Conservation (phyloP, 1,140 invertebrate genomes). For the Berghia stephanieae region DNA sequence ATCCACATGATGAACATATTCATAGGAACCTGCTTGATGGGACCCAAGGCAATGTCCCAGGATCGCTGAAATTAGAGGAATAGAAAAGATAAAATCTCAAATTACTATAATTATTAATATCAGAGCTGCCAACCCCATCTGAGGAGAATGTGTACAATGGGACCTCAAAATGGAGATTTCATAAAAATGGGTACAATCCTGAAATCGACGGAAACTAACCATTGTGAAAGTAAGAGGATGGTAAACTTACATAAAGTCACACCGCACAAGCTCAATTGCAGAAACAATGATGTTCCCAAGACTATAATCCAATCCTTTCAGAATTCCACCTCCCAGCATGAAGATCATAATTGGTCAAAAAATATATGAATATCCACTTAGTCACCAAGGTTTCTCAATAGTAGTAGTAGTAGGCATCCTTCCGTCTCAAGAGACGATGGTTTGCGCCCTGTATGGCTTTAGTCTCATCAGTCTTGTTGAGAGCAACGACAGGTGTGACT, state of each 20-base stretch:
- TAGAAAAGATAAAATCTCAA: not conserved
- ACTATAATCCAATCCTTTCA: no score
- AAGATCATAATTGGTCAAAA: no score
- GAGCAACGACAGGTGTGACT: no score
- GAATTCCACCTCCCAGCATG: no score
- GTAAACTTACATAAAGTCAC: not conserved
- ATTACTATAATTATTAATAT: not conserved
- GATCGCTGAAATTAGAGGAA: slow-evolving; percentile 74
- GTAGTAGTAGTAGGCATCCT: no score
- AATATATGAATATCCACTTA: no score
- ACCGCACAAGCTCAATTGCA: no score
- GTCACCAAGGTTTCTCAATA: no score
- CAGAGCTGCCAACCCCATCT: not conserved
- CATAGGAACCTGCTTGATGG: slow-evolving; percentile 95
- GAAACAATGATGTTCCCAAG: no score
- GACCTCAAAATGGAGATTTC: not conserved
- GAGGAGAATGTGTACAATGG: not conserved
- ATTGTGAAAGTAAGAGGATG: not conserved
- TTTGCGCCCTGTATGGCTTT: no score
- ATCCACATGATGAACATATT: slow-evolving; percentile 99
- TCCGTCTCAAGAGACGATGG: no score
- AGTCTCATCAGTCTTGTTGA: no score
- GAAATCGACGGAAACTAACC: not conserved
- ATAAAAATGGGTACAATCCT: not conserved
- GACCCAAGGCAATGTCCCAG: slow-evolving; percentile 96